Conservation (phyloP, 2,797 vertebrate species). For the Knipowitschia caucasica region DNA sequence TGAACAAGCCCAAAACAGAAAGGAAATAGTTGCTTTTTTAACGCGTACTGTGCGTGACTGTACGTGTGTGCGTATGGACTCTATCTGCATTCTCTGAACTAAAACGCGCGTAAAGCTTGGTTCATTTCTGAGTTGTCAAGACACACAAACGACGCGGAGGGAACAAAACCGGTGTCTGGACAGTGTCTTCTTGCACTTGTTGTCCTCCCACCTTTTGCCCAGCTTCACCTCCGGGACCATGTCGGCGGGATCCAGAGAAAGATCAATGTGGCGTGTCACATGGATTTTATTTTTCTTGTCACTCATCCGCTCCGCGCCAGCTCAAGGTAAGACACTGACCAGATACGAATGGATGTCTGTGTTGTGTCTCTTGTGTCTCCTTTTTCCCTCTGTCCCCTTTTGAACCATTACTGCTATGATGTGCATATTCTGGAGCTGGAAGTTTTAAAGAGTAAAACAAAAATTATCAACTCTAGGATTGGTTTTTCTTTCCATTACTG, state of each 20-base stretch:
- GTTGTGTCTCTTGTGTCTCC: conserved; percentile 6
- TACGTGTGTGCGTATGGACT: too few relatives aligned
- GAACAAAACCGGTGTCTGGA: not conserved
- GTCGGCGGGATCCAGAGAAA: conserved; percentile 50
- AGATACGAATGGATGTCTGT: not conserved
- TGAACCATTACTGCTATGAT: not conserved
- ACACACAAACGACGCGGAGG: not conserved
- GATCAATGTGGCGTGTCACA: conserved; percentile 67
- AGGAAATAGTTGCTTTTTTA: conserved; percentile 1
- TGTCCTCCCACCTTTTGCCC: conserved; percentile 30
- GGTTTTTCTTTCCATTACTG: not conserved
- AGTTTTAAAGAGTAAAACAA: not conserved
- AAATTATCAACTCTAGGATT: not conserved
- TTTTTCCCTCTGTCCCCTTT: too few relatives aligned
- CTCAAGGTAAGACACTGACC: conserved; percentile 71
- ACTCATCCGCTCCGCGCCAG: conserved; percentile 55
- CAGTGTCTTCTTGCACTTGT: conserved; percentile 60
- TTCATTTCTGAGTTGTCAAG: not conserved
- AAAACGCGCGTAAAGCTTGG: not conserved
- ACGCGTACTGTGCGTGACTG: not conserved
- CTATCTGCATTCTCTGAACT: conserved; percentile 1
- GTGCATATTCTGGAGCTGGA: not conserved
- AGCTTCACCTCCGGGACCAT: conserved; percentile 48
- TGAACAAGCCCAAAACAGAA: not conserved
- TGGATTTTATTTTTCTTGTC: conserved; percentile 76